A percentile compares a stretch with the other conserved stretches of the same genome.
These are phyloP conservation scores for Phengaris arion DNA, from an alignment of 2,888 invertebrate genomes.

Conservation along the genomic window DNA sequence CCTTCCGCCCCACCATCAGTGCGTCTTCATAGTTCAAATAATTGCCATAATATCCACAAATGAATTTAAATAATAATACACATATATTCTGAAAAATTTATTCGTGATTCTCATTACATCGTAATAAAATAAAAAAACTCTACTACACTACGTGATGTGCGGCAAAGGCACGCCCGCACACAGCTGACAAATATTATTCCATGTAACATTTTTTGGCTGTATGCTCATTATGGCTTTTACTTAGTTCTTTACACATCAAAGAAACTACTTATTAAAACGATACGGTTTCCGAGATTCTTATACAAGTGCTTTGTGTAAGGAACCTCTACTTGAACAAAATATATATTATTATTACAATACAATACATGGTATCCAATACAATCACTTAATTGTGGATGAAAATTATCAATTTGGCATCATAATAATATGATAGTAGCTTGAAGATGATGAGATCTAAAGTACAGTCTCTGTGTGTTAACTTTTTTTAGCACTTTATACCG, in stretches of 20 bases:
- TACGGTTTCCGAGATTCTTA: not conserved
- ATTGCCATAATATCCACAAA: too few relatives aligned
- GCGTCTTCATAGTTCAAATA: too few relatives aligned
- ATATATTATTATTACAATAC: not conserved
- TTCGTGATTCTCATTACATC: constrained; percentile 59
- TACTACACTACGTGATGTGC: constrained; percentile 63
- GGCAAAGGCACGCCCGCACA: constrained; percentile 43
- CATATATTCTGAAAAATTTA: constrained; percentile 64
- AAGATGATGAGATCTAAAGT: not conserved
- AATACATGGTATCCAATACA: not conserved
- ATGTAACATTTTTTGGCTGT: not conserved
- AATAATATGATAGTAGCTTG: not conserved
- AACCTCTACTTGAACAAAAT: constrained; percentile 1
- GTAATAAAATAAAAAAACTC: constrained; percentile 70
- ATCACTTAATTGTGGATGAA: not conserved
- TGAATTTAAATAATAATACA: constrained; percentile 43
- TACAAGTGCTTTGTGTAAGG: not conserved
- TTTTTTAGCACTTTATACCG: not conserved
- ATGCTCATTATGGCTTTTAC: not conserved
- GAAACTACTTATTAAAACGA: not conserved
- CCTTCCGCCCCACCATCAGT: too few relatives aligned
- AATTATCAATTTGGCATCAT: constrained; percentile 17
- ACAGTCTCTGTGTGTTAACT: not conserved
- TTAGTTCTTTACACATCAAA: not conserved
- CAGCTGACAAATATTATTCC: constrained; percentile 29